Conservation (phyloP, 2,113 vertebrate species). For the Engystomops pustulosus region DNA sequence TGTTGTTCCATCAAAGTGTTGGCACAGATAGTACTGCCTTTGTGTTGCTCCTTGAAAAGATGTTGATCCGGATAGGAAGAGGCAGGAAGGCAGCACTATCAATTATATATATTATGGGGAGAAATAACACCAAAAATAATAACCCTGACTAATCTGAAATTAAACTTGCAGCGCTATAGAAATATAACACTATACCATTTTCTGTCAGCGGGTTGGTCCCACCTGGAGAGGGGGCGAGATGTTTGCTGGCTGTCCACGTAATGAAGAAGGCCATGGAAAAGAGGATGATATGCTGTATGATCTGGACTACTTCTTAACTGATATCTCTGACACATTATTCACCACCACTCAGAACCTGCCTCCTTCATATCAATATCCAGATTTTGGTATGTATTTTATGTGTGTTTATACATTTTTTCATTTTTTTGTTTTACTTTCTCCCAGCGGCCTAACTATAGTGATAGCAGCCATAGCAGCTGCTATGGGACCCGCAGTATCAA, state of each 20-base stretch:
- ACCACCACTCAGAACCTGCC: constrained; percentile 89
- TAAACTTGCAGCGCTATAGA: neutral
- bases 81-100: too few species aligned
- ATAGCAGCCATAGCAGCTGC: too few species aligned
- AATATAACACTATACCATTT: neutral
- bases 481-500: too few species aligned
- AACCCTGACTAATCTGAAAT: neutral
- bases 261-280: constrained; percentile 71
- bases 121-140: too few species aligned
- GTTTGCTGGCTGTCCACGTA: constrained; percentile 80
- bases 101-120: too few species aligned
- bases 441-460: too few species aligned
- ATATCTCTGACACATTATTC: constrained; percentile 98
- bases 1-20: too few species aligned
- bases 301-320: constrained; percentile 89
- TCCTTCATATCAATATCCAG: constrained; percentile 71
- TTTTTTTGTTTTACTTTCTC: too few species aligned
- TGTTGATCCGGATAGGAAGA: too few species aligned
- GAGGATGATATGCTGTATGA: constrained; percentile 85
- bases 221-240: constrained; percentile 80
- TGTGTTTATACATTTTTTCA: neutral
- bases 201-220: constrained; percentile 73
- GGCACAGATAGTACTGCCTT: too few species aligned
- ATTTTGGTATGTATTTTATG: constrained; percentile 79
- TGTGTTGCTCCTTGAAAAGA: too few species aligned